Evolutionary conservation across 2,113 vertebrate genomes (phyloP), one percentile per base, ranked within the genome.

Genomic region (Pseudolaguvia tuberculata): DNA sequence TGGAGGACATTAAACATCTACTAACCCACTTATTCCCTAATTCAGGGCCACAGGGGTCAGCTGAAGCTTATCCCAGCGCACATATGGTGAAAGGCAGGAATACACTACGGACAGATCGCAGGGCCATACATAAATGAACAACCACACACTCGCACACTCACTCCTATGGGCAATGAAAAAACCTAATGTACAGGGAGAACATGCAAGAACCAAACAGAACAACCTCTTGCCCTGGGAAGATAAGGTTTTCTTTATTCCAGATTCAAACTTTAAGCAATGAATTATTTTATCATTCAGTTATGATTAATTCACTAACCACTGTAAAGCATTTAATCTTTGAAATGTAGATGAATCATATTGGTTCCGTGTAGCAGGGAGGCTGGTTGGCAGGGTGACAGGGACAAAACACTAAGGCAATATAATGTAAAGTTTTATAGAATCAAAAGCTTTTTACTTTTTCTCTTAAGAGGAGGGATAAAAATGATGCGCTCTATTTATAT

Each of bases 1-100:
- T 0, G 92, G 92, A 77, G 89, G 89, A 59, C 89, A 85, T 80
- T 89, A 89, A 85, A 85, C 25, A n/a, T n/a, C n/a, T n/a, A n/a
- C n/a, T n/a, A n/a, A n/a, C n/a, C n/a, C n/a, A n/a, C n/a, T n/a
- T n/a, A n/a, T n/a, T n/a, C n/a, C n/a, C n/a, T n/a, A n/a, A n/a
- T n/a, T n/a, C n/a, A n/a, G n/a, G n/a, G n/a, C n/a, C n/a, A n/a
- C n/a, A n/a, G n/a, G n/a, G n/a, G n/a, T n/a, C n/a, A n/a, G n/a
- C n/a, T n/a, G n/a, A n/a, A 1, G 6, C 29, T 72, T 79, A 68
- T 82, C 82, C 67, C 73, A n/a, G n/a, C n/a, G n/a, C n/a, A n/a
- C n/a, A n/a, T n/a, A n/a, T n/a, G n/a, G n/a, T n/a, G n/a, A n/a
- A n/a, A n/a, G n/a, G n/a, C n/a, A n/a, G n/a, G n/a, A n/a, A n/a